Percentiles rank a stretch among this genome's conserved stretches.
Evolutionary conservation across 2,797 vertebrate genomes (phyloP).

Genomic region (Rhynchotus rufescens): DNA sequence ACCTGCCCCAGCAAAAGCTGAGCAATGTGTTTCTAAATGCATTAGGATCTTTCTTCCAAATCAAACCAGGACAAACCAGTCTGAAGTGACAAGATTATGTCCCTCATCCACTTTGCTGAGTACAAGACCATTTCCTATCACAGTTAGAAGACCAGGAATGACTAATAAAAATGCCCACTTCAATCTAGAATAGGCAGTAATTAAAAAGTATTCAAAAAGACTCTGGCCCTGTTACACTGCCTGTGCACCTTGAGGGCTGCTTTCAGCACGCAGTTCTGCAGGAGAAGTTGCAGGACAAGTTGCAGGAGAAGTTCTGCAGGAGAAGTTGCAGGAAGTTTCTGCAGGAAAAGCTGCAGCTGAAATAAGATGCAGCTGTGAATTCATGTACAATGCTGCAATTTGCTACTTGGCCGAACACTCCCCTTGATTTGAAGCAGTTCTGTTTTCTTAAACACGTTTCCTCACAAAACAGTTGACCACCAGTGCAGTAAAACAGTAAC

Average conservation of each 20-base stretch:
- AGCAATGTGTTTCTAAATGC: background rate
- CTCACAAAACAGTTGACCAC: background rate
- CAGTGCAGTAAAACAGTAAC: background rate
- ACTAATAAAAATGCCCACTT: background rate
- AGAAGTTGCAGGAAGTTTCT: background rate
- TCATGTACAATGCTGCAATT: background rate
- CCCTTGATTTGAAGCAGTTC: background rate
- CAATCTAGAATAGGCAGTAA: background rate
- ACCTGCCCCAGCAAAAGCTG: background rate
- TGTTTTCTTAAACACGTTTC: background rate
- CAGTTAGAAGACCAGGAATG: background rate
- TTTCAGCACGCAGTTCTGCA: accelerated
- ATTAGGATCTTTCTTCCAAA: background rate
- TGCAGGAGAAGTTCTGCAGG: background rate
- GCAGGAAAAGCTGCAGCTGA: background rate
- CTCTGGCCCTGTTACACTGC: accelerated
- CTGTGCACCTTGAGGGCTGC: background rate
- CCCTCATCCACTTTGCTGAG: background rate
- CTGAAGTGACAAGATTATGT: background rate
- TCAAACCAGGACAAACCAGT: background rate
- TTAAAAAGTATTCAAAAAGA: background rate
- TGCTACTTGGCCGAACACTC: background rate
- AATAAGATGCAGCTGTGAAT: background rate
- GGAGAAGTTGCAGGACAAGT: background rate
- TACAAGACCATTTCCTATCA: background rate